Conservation (phyloP, 2,888 invertebrate species). For the Baccha elongata region DNA sequence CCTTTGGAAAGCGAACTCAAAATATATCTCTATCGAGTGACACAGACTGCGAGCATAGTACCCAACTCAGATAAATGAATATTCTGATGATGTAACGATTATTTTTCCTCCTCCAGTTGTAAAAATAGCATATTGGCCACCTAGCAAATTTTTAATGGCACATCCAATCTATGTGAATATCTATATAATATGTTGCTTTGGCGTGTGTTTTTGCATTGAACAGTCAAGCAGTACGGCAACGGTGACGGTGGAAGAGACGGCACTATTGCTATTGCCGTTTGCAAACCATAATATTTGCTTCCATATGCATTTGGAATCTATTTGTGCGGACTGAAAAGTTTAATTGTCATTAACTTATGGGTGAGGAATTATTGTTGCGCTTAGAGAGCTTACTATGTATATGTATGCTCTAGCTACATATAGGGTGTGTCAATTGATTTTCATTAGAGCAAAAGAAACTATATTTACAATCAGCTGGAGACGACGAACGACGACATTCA, state of each 20-base stretch:
- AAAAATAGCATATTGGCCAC: slow-evolving; percentile 71
- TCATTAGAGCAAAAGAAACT: slow-evolving; percentile 43
- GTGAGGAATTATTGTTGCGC: slow-evolving; percentile 50
- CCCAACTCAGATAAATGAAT: slow-evolving; percentile 65
- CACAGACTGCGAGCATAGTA: slow-evolving; percentile 48
- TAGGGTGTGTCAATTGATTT: slow-evolving; percentile 65
- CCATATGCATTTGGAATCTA: slow-evolving; percentile 53
- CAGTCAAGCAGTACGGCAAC: not conserved
- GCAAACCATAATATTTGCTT: slow-evolving; percentile 58
- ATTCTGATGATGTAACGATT: slow-evolving; percentile 71
- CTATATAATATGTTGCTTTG: not conserved
- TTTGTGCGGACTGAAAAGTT: slow-evolving; percentile 63
- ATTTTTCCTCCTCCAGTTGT: slow-evolving; percentile 64
- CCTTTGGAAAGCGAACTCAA: slow-evolving; percentile 27
- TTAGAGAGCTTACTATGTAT: slow-evolving; percentile 34
- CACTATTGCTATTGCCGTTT: slow-evolving; percentile 29
- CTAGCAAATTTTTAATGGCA: slow-evolving; percentile 63
- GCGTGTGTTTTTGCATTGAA: slow-evolving; percentile 33
- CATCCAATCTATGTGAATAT: slow-evolving; percentile 42
- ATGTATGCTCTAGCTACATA: slow-evolving; percentile 36
- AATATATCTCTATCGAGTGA: slow-evolving; percentile 35
- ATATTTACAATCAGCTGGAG: not conserved
- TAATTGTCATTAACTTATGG: slow-evolving; percentile 70
- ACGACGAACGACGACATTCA: slow-evolving; percentile 14
- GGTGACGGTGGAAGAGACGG: not conserved